A percentile compares a stretch with the other conserved stretches of the same genome.
Evolutionary conservation across 2,888 invertebrate species (phyloP).

Genomic region (Julus scanicus): DNA sequence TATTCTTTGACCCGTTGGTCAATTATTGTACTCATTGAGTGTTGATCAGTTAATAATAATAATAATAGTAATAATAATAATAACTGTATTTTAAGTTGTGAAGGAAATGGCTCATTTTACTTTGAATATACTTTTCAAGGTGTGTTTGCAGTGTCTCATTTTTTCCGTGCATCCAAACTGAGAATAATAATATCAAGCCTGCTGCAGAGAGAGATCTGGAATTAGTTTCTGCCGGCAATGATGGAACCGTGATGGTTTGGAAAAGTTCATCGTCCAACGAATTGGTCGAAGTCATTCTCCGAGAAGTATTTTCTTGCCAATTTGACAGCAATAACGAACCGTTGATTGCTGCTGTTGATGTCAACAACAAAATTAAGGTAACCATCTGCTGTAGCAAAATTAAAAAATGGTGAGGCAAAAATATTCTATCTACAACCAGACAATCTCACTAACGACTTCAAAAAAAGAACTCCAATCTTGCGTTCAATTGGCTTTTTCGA

Average conservation of each 20-base stretch:
- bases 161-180: background rate
- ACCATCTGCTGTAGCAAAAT: background rate
- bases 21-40: no score
- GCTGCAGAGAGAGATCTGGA: background rate
- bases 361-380: slow-evolving; percentile 54
- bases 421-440: background rate
- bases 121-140: slow-evolving; percentile 50
- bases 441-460: no score
- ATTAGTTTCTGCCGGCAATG: slow-evolving; percentile 50
- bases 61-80: no score
- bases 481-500: no score
- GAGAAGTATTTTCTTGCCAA: slow-evolving; percentile 46
- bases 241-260: slow-evolving; percentile 55
- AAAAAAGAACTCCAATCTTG: no score
- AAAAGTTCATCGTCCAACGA: slow-evolving; percentile 41
- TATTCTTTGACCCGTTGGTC: no score
- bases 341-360: slow-evolving; percentile 40
- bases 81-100: background rate
- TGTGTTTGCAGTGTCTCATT: slow-evolving; percentile 50
- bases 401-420: background rate
- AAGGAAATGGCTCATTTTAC: background rate
- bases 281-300: background rate
- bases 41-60: no score
- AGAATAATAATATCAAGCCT: slow-evolving; percentile 49
- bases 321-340: slow-evolving; percentile 36